Evolutionary conservation across 2,888 invertebrate genomes (phyloP).

Genomic region (Coremacera marginata): DNA sequence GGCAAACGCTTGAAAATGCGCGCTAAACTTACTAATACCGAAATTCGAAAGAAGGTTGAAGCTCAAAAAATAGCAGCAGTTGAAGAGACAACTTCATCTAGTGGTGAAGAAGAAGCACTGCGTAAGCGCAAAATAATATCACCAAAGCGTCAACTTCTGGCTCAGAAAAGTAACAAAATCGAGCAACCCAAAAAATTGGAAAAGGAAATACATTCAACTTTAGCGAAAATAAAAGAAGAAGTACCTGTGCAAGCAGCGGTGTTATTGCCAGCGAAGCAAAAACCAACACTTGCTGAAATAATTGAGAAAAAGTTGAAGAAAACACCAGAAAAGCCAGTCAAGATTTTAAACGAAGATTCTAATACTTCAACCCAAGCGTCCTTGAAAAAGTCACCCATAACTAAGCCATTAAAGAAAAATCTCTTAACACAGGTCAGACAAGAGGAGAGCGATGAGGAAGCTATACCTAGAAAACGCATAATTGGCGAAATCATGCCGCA

Average conservation of each 20-base stretch:
- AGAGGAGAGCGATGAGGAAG: slow-evolving; percentile 59
- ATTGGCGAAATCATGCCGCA: slow-evolving; percentile 51
- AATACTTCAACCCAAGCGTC: background rate
- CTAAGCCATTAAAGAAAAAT: slow-evolving; percentile 62
- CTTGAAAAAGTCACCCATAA: slow-evolving; percentile 56
- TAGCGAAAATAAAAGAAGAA: background rate
- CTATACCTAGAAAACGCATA: slow-evolving; percentile 57
- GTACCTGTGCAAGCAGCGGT: background rate
- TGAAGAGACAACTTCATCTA: slow-evolving; percentile 63
- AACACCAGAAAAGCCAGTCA: slow-evolving; percentile 50
- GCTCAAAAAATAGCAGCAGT: slow-evolving; percentile 60
- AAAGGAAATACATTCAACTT: background rate
- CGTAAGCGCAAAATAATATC: slow-evolving; percentile 55
- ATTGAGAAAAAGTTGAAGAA: slow-evolving; percentile 63
- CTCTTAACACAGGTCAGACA: slow-evolving; percentile 58
- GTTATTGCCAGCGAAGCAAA: slow-evolving; percentile 46
- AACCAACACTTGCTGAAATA: slow-evolving; percentile 61
- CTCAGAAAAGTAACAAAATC: background rate
- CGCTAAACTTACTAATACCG: slow-evolving; percentile 58
- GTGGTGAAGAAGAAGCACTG: slow-evolving; percentile 59
- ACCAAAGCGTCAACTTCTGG: slow-evolving; percentile 49
- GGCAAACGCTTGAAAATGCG: slow-evolving; percentile 67
- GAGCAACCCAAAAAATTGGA: background rate
- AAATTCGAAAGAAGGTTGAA: slow-evolving; percentile 64
- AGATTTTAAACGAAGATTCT: too few relatives aligned